Evolutionary conservation across 2,888 invertebrate genomes (phyloP).

Genomic region (Tipula confusa): DNA sequence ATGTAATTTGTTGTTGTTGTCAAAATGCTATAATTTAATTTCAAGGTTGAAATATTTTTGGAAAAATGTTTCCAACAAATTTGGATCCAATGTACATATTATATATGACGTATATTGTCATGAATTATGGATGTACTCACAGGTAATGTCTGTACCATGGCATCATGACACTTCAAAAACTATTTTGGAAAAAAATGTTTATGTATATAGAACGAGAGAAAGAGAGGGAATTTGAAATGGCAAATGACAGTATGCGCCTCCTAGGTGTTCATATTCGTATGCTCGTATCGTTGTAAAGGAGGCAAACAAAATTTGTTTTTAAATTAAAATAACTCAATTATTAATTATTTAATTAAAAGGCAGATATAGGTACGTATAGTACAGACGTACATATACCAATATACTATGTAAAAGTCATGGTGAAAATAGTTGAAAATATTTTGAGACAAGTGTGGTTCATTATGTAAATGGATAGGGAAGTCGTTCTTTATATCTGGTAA

Average conservation of each 20-base stretch:
- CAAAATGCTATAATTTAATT: background rate
- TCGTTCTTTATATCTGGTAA: background rate
- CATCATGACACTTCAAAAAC: background rate
- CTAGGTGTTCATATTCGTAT: background rate
- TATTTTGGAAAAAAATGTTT: background rate
- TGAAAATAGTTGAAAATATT: background rate
- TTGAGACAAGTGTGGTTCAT: background rate
- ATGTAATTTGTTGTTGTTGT: background rate
- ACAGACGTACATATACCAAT: background rate
- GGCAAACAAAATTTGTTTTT: background rate
- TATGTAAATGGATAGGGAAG: background rate
- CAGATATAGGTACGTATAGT: background rate
- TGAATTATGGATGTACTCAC: background rate
- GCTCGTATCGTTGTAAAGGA: background rate
- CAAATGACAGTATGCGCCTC: background rate
- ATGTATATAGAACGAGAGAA: too few relatives aligned
- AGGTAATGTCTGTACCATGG: background rate
- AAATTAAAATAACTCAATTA: constrained; percentile 6
- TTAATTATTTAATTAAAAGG: constrained; percentile 25
- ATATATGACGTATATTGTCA: constrained; percentile 5
- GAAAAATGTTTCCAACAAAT: background rate
- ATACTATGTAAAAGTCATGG: background rate
- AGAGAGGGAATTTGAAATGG: background rate
- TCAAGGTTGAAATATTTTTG: background rate
- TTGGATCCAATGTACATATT: too few relatives aligned